Base-by-base conservation (phyloP, 2,113 vertebrate species). In the Osmerus eperlanus region DNA sequence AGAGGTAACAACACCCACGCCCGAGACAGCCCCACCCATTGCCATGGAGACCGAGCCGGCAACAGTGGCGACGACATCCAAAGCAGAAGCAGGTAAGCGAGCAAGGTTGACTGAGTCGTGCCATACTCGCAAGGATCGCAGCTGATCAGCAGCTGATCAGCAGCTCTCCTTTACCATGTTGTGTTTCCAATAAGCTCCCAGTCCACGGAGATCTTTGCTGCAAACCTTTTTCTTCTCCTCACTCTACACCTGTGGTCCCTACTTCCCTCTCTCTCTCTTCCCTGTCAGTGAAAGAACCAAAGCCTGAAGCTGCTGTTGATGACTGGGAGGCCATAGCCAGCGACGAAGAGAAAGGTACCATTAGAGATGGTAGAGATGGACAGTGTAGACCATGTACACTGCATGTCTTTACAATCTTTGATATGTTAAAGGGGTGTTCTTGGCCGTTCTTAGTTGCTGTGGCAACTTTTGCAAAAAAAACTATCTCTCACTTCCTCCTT, bases 281-380 rank as follows among this genome's bases (percentile, higher is more conserved):
- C 12, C 61, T 32, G 14, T 65, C 77, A 72, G 86, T 72, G 41
- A 74, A 60, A 62, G 92, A 90, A 58, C 78, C 73, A 65, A 93
- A 92, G 62, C 67, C 83, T 0, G 95, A 97, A 1, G 90, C 92
- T 28, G 89, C 74, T 0, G 94, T 98, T 54, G 97, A 99, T 85
- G 94, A 97, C 86, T 99, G 97, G 97, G 97, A 99, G 90, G 95
- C 95, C 66, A 98, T 98, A 87, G 94, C 91, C 87, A 98, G 95
- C 59, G 97, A 98, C 56, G 96, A 98, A 82, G 97, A 99, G 77
- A 92, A 91, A 85, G 90, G 91, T 92, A 41, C 65, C 23, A 3
- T 16, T 55, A 12, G 5, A 16, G 3, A 28, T 28, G 25, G 21
- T 21, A 21, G 21, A 21, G 21, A 21, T 21, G 21, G 21, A 21